Percentiles rank a stretch among this genome's conserved stretches.
These are phyloP conservation scores for Zaprionus lineosus DNA, from an alignment of 2,888 invertebrate species.

Conservation along the genomic window DNA sequence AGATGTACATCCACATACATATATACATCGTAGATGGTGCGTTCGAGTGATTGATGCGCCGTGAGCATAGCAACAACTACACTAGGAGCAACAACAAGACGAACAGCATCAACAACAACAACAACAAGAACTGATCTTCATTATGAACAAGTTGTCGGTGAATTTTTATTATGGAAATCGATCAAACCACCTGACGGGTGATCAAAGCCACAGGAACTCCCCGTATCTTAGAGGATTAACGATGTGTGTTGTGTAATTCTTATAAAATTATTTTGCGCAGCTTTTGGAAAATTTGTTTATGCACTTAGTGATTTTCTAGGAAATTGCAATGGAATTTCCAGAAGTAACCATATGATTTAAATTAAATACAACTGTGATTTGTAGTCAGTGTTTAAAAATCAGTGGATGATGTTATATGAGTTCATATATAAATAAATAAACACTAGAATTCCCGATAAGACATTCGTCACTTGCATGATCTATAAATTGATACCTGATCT, in stretches of 20 bases:
- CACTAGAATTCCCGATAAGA: too few species aligned
- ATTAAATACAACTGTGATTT: too few species aligned
- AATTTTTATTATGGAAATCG: constrained; percentile 72
- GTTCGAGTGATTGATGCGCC: constrained; percentile 69
- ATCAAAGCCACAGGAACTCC: constrained; percentile 65
- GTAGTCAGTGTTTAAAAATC: too few species aligned
- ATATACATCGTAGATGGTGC: constrained; percentile 19
- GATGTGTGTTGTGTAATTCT: constrained; percentile 30
- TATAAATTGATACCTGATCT: too few species aligned
- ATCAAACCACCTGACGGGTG: constrained; percentile 75
- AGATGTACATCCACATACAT: neutral
- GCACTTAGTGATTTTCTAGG: neutral
- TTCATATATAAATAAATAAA: too few species aligned
- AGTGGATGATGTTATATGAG: too few species aligned
- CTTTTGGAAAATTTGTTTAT: constrained; percentile 5
- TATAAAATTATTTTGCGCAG: constrained; percentile 40
- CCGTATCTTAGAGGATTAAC: constrained; percentile 68
- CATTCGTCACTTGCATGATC: too few species aligned
- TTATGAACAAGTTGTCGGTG: constrained; percentile 62
- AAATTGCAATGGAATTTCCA: too few species aligned
- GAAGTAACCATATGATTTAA: too few species aligned
- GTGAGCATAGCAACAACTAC: constrained; percentile 55
- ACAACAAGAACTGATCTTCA: constrained; percentile 53
- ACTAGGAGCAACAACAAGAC: too few species aligned
- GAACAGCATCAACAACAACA: constrained; percentile 26